Evolutionary conservation across 2,113 vertebrate species (phyloP).

Genomic region (Burhinus oedicnemus): DNA sequence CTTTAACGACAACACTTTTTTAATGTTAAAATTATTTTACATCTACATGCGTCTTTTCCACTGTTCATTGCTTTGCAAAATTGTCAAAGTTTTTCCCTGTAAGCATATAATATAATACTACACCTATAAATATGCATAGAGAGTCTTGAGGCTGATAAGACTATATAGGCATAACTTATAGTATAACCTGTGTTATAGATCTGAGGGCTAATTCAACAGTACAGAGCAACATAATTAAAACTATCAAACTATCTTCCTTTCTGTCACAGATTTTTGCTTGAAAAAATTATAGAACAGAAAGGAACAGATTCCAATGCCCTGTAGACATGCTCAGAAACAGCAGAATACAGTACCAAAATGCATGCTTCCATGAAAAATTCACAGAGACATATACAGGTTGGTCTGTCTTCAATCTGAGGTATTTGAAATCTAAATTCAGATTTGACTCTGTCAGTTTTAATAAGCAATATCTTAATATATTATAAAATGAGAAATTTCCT

Average conservation of each 20-base stretch:
- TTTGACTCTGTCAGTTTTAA: background rate
- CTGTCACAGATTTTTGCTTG: background rate
- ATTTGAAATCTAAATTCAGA: background rate
- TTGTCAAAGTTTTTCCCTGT: background rate
- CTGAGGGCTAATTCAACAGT: background rate
- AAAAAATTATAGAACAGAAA: background rate
- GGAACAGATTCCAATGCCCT: background rate
- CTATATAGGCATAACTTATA: background rate
- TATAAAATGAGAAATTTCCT: background rate
- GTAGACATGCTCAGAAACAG: background rate
- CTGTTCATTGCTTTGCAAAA: background rate
- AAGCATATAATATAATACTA: background rate
- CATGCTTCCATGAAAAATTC: background rate
- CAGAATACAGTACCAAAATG: background rate
- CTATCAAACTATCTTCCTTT: background rate
- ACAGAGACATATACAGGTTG: background rate
- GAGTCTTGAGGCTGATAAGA: background rate
- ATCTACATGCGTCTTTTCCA: background rate
- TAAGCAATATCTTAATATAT: background rate
- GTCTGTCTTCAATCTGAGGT: background rate
- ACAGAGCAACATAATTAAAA: background rate
- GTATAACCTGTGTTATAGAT: background rate
- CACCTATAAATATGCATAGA: background rate
- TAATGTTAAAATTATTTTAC: background rate
- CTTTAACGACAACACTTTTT: fast-evolving